These are phyloP conservation scores for Pollenia griseotomentosa DNA, from an alignment of 2,888 invertebrate genomes.

Conservation along the genomic window DNA sequence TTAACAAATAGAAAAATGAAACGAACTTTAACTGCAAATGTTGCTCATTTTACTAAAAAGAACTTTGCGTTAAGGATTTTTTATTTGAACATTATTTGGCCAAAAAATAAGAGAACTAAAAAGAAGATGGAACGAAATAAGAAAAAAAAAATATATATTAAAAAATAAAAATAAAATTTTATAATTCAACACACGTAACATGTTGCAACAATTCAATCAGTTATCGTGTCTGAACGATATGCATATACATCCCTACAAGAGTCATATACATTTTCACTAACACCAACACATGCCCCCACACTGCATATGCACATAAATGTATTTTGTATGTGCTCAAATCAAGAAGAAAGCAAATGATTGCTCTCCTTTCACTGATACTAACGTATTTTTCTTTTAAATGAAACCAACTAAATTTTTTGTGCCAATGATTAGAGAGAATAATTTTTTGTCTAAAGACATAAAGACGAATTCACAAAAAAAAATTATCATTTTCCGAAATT, in stretches of 20 bases:
- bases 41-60: conserved; percentile 68
- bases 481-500: too few relatives aligned
- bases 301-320: not conserved
- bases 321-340: conserved; percentile 4
- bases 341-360: not conserved
- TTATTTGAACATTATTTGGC: conserved; percentile 58
- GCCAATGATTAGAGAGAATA: not conserved
- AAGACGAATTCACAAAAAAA: too few relatives aligned
- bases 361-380: not conserved
- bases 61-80: conserved; percentile 48
- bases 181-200: conserved; percentile 79
- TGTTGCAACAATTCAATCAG: conserved; percentile 83
- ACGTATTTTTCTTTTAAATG: conserved; percentile 4
- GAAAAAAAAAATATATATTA: conserved; percentile 41
- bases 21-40: conserved; percentile 69
- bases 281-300: not conserved
- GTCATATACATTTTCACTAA: not conserved
- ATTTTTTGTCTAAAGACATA: not conserved
- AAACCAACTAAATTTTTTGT: conserved; percentile 26
- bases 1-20: conserved; percentile 33
- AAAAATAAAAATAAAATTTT: conserved; percentile 63
- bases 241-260: conserved; percentile 43
- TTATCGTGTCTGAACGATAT: conserved; percentile 76
- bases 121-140: conserved; percentile 14
- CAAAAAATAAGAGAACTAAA: conserved; percentile 2